Base-by-base conservation (phyloP, 92 coral and sea anemone species). In the Palythoa grandis region DNA sequence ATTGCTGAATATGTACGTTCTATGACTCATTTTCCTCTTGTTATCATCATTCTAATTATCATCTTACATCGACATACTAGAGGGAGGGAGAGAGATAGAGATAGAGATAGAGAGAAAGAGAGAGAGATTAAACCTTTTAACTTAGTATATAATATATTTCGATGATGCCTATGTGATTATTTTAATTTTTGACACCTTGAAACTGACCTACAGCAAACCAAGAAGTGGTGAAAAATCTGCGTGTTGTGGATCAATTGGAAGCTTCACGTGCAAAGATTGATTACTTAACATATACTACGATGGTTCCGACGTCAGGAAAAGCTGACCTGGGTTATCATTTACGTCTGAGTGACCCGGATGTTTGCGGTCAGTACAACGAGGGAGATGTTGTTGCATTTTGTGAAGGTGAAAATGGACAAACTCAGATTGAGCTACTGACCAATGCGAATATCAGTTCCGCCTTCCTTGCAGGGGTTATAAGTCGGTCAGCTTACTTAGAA, bases 241-340 rank as follows among this genome's bases (percentile, higher is more conserved):
- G 86, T 22, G 98, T 96, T 1, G 20, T 93, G 8, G 98, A 97
- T 19, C 92, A 89, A 67, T 84, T 97, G 29, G 96, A 95, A 50
- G 99, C 99, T 47, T 90, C 91, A 12, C 92, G 96, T 6, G 99
- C 99, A n/a, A 76, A 88, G 67, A 93, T 97, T 50, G 95, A 92
- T 7, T 86, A 95, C 77, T 87, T 97, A 54, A 92, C 96, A 58
- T 90, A 77, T 52, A 75, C 76, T 54, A 86, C 72, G 8, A 22
- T 73, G 10, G 79, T 89, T 19, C 86, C 89, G 5, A 58, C 83
- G 5, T 66, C 80, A 2, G 70, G 68, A 29, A 88, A 84, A 17
- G 99, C 99, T 2, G 99, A 97, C 73, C 88, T 97, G 58, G 99
- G 98, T 16, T 97, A 97, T 76, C 98, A 95, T 74, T 85, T 97